phyloP scores from a whole-genome alignment of 92 coral and sea anemone genomes.

The Desmophyllum pertusum region DNA sequence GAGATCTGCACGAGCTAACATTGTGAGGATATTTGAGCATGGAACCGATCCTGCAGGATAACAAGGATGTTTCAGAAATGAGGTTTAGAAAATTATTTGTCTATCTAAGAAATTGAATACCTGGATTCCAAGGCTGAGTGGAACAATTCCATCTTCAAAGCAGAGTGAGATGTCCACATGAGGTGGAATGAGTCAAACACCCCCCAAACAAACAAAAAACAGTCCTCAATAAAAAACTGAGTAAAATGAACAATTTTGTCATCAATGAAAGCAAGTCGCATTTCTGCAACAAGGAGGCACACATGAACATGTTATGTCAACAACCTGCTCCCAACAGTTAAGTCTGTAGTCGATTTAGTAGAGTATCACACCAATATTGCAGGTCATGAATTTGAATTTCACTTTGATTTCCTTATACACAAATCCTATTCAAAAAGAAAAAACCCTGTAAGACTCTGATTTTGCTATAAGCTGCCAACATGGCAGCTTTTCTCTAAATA shows the following conservation, averaged over 20 bases:
- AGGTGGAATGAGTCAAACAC: constrained; percentile 97
- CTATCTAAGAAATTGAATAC: constrained; percentile 29
- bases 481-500: not conserved
- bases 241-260: not conserved
- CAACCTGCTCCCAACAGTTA: no score
- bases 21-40: no score
- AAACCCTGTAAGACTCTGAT: not conserved
- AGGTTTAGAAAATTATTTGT: not conserved
- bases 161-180: constrained; percentile 98
- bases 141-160: constrained; percentile 92
- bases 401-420: not conserved
- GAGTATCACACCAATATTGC: no score
- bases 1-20: not conserved
- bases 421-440: not conserved
- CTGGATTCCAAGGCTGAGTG: constrained; percentile 94
- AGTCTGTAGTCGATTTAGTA: no score
- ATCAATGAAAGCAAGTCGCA: not conserved
- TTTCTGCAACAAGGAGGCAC: not conserved
- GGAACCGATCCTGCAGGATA: no score
- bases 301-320: not conserved
- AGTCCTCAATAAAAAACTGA: not conserved
- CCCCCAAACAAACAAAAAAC: not conserved
- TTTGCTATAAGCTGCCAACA: not conserved
- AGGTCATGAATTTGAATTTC: no score
- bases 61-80: no score